Percentiles rank a stretch among this genome's conserved stretches.
phyloP scores from a whole-genome alignment of 2,797 vertebrate genomes.

The Pangasius larnaudii region DNA sequence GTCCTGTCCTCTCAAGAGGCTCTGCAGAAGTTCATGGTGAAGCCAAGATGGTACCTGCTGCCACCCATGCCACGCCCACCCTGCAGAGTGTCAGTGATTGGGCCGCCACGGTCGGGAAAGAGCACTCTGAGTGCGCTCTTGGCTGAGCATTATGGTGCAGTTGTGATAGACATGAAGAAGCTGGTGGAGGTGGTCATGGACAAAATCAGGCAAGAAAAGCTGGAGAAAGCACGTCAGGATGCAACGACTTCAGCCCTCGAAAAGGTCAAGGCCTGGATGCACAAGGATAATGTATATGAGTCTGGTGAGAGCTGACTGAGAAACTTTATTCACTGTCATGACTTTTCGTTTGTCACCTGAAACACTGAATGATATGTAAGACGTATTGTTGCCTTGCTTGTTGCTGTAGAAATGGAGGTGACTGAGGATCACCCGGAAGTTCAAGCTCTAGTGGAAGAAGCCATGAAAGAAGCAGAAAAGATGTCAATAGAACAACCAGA shows the following conservation, averaged over 20 bases:
- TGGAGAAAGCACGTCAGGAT: conserved; percentile 69
- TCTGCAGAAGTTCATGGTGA: conserved; percentile 78
- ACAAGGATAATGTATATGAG: conserved; percentile 52
- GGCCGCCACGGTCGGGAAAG: conserved; percentile 83
- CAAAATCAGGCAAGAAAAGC: conserved; percentile 66
- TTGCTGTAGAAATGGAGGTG: conserved; percentile 64
- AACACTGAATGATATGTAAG: conserved; percentile 37
- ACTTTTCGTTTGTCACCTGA: not conserved
- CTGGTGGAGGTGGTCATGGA: conserved; percentile 68
- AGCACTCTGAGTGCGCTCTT: conserved; percentile 83
- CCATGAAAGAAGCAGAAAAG: conserved; percentile 67
- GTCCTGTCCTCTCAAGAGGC: conserved; percentile 84
- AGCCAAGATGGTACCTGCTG: conserved; percentile 86
- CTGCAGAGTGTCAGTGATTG: conserved; percentile 85
- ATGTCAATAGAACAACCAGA: conserved; percentile 59
- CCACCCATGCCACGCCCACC: conserved; percentile 88
- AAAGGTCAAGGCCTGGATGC: conserved; percentile 70
- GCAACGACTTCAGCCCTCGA: conserved; percentile 72
- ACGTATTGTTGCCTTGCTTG: not conserved
- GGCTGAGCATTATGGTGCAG: conserved; percentile 79
- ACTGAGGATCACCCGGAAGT: conserved; percentile 84
- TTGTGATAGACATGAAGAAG: conserved; percentile 80
- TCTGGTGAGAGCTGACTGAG: conserved; percentile 48
- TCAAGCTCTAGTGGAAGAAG: conserved; percentile 72
- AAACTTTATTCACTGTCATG: not conserved